Evolutionary conservation across 2,113 vertebrate genomes (phyloP), one percentile per base, ranked within the genome.

Genomic region (Danionella cerebrum): DNA sequence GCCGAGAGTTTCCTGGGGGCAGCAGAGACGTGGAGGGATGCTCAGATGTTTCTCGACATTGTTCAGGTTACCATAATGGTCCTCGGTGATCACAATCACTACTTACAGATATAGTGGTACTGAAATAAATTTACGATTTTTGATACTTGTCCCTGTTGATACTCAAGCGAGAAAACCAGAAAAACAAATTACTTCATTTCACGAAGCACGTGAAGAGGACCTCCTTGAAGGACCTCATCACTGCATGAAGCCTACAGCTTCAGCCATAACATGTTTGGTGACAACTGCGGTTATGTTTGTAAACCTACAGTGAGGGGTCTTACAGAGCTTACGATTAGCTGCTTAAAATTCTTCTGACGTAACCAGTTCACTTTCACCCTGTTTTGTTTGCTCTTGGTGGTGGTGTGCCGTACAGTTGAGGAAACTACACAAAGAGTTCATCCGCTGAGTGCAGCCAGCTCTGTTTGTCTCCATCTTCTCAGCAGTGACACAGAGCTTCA

Each of bases 271-370:
- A 79, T 9, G 81, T 83, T 76, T 80, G 80, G 82, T 76, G 77
- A 77, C 80, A 69, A 77, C n/a, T n/a, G 64, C 75, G 72, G 53
- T 73, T 57, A 58, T 71, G 75, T 63, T 45, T 16, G 65, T 69
- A 77, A 77, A 82, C 76, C 73, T 71, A 80, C 64, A 68, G 73
- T 75, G 79, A 67, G 74, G 65, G 82, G 82, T 81, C 76, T 85
- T 85, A 85, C 73, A 77, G 79, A 82, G 84, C 84, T 87, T 89
- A 87, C 69, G 72, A 67, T 87, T 84, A 88, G 84, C 88, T 85
- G 81, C 81, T 89, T 89, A 87, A 88, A 85, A 89, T 89, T 89
- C 86, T 83, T 88, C 81, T 81, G 78, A 84, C 78, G 80, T 78
- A 84, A 84, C 81, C 79, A 83, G 75, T 79, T 72, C 52, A 70